Conservation (phyloP, 2,888 invertebrate species). For the Odontocolon sp. region DNA sequence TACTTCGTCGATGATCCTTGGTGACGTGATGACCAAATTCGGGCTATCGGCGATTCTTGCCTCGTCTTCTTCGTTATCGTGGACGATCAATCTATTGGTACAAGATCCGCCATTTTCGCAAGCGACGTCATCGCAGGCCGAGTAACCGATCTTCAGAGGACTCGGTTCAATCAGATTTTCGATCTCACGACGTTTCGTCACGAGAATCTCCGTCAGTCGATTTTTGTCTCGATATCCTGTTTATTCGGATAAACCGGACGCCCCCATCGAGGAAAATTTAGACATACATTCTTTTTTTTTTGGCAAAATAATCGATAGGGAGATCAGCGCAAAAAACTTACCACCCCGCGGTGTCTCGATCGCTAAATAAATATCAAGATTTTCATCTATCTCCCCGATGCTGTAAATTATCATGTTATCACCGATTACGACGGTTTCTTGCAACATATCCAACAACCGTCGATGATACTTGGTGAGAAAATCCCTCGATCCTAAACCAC, state of each 20-base stretch:
- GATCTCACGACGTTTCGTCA: conserved; percentile 85
- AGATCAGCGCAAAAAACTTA: conserved; percentile 52
- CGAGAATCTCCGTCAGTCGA: conserved; percentile 85
- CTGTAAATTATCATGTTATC: conserved; percentile 88
- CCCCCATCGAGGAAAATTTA: neutral
- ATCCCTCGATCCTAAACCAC: conserved; percentile 87
- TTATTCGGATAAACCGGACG: neutral
- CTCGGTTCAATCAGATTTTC: conserved; percentile 84
- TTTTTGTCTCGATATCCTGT: conserved; percentile 85
- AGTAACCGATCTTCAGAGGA: conserved; percentile 87
- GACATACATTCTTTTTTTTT: neutral
- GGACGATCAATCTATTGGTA: conserved; percentile 86
- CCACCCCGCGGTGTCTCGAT: conserved; percentile 83
- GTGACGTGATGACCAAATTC: conserved; percentile 91
- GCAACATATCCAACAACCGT: conserved; percentile 87
- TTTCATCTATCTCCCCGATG: conserved; percentile 85
- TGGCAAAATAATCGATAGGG: neutral
- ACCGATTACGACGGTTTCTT: conserved; percentile 85
- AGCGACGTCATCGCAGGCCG: conserved; percentile 87
- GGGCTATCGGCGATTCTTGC: conserved; percentile 91
- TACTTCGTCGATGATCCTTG: conserved; percentile 89
- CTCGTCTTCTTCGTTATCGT: too few species aligned
- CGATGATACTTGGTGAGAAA: conserved; percentile 91
- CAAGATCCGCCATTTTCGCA: conserved; percentile 92
- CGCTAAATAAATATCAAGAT: conserved; percentile 88